Evolutionary conservation across 2,113 vertebrate genomes (phyloP), one percentile per base, ranked within the genome.

Genomic region (Cariama cristata): DNA sequence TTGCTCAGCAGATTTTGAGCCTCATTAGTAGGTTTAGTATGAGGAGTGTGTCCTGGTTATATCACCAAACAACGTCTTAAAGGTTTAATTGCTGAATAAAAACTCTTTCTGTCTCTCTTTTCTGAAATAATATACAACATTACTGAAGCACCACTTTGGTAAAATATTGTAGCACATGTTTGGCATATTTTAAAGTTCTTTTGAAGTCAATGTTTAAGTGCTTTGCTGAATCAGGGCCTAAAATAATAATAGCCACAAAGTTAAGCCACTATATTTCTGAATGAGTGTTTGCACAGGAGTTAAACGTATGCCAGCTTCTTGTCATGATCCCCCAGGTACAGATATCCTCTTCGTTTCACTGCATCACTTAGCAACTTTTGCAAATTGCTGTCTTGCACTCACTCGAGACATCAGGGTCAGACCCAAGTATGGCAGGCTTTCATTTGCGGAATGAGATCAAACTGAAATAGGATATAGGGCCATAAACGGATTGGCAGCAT

Each of bases 211-310:
- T 55, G 50, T 82, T 87, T 93, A 93, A 96, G 73, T 94, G 58
- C 84, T 94, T 79, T 96, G 73, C 80, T 97, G 96, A 97, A 96
- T 53, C 45, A 33, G 77, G 49, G 69, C 91, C 93, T 96, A 96
- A 95, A 87, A 38, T 38, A 96, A 87, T 75, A 95, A 62, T 9
- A 69, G 12, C 21, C 53, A 59, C 35, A 11, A 81, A 76, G 45
- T 88, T 86, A 86, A 93, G 58, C 27, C n/a, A 55, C 68, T 97
- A 69, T 28, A 84, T 82, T 85, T 88, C 79, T 79, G 79, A 90
- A 38, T 72, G 52, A 89, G 26, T 87, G 73, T 93, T 93, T 77
- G 69, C 20, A 67, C 38, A 82, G 84, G 66, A 90, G 38, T 64
- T 60, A 32, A 85, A 50, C 21, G 53, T 58, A 19, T 82, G 77